Evolutionary conservation across 2,888 invertebrate genomes (phyloP).

Genomic region (Morpho helenor): DNA sequence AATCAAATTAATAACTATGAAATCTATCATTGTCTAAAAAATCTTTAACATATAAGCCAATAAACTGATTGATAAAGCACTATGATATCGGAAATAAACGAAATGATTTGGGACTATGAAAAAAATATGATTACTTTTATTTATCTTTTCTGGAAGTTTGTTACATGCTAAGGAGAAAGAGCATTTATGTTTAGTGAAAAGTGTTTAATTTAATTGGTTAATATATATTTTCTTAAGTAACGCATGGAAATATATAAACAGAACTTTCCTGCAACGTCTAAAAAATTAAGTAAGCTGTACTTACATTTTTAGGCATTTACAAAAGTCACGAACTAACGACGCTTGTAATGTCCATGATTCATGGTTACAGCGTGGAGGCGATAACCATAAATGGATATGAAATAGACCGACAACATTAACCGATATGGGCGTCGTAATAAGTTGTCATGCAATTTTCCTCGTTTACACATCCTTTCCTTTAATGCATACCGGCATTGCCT

Average conservation of each 20-base stretch:
- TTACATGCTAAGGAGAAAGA: neutral
- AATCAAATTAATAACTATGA: too few relatives aligned
- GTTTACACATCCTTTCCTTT: conserved; percentile 9
- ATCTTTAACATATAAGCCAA: too few relatives aligned
- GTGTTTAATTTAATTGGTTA: too few relatives aligned
- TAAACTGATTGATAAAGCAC: too few relatives aligned
- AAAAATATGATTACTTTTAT: neutral
- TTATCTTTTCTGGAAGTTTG: neutral
- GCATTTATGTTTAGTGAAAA: too few relatives aligned
- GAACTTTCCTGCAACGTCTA: conserved; percentile 1
- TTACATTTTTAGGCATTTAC: conserved; percentile 9
- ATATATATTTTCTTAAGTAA: neutral
- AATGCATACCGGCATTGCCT: conserved; percentile 14
- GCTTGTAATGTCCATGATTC: conserved; percentile 26
- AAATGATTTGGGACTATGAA: neutral
- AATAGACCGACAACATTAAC: conserved; percentile 35
- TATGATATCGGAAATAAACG: too few relatives aligned
- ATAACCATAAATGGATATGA: conserved; percentile 37
- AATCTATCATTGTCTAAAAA: too few relatives aligned
- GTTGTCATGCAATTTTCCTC: conserved; percentile 10
- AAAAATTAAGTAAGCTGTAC: neutral
- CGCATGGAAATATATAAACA: neutral
- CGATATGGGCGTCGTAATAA: conserved; percentile 9
- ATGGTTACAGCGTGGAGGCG: conserved; percentile 30
- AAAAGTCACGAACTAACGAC: conserved; percentile 21